Base-by-base conservation (phyloP, 2,113 vertebrate genomes). In the Entomyzon cyanotis region DNA sequence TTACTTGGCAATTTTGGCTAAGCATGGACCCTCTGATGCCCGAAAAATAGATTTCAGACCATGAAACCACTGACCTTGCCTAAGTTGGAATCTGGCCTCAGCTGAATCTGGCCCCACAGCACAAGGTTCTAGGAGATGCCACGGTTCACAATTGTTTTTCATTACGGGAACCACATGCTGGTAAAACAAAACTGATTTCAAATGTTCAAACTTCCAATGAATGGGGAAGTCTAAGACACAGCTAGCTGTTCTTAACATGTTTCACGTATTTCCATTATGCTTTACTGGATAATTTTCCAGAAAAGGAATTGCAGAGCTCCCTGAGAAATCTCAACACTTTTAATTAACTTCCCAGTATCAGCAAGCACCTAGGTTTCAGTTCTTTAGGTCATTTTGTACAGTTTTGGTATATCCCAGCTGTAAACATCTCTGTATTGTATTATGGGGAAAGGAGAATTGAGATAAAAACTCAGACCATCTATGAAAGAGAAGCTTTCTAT, bases 101-200 rank as follows among this genome's bases (percentile, higher is more conserved):
- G 14, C 11, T 59, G 39, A 77, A 50, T 63, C 33, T 25, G 21
- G 23, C 27, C 67, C 12, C 27, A 59, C 7, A 73, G 15, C 33
- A 60, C 19, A 73, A 69, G 49, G 31, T 39, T 63, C 18, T 33
- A 67, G 59, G 42, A 77, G 23, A n/a, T 88, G 25, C 63, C 67
- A 86, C 46, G 33, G 68, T 60, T 91, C 84, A 87, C 49, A 64
- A 62, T 8, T 71, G 53, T 27, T 91, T 82, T 85, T 90, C 53
- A 69, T 76, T 90, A 85, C 30, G 62, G 39, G 49, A 91, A 93
- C 62, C 44, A 58, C 50, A 88, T 5, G 8, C 52, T 71, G 52
- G 31, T 60, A 81, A 91, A 91, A 95, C 24, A 82, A 87, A 93
- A 73, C 47, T 67, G 47, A 84, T 78, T 94, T 94, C 27, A 81